phyloP scores from a whole-genome alignment of 1,140 invertebrate species.

The Mycetomoellerius zeteki region DNA sequence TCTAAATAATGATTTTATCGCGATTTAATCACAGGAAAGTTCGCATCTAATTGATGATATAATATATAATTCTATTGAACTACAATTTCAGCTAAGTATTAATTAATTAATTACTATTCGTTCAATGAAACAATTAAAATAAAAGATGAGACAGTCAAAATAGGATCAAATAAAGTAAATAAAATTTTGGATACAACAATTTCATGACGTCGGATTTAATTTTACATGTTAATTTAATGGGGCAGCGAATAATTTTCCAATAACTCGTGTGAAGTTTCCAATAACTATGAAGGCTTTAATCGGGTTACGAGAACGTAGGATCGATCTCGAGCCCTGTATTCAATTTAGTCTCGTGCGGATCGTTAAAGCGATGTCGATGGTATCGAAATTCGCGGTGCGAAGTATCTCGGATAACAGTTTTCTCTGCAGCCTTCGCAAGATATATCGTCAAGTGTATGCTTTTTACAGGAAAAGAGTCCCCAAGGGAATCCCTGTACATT shows the following conservation, averaged over 20 bases:
- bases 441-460: slow-evolving; percentile 30
- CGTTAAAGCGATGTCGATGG: slow-evolving; percentile 46
- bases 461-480: slow-evolving; percentile 20
- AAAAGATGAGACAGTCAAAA: background rate
- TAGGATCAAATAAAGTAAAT: background rate
- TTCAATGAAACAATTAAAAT: background rate
- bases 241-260: slow-evolving; percentile 47
- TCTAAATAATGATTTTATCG: background rate
- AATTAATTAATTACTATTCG: background rate
- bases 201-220: slow-evolving; percentile 1
- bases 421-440: slow-evolving; percentile 22
- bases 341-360: slow-evolving; percentile 54
- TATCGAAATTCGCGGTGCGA: slow-evolving; percentile 52
- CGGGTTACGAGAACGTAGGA: slow-evolving; percentile 49
- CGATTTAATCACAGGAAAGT: slow-evolving; percentile 8
- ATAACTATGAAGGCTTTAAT: slow-evolving; percentile 52
- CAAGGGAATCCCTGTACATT: slow-evolving; percentile 1
- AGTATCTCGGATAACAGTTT: slow-evolving; percentile 49
- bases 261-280: slow-evolving; percentile 53
- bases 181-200: background rate
- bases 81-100: background rate
- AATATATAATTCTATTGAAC: background rate
- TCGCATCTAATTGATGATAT: background rate
- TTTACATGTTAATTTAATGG: slow-evolving; percentile 52
- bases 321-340: slow-evolving; percentile 46